These are phyloP conservation scores for Epirrita christyi DNA, from an alignment of 2,888 invertebrate species.

Conservation along the genomic window DNA sequence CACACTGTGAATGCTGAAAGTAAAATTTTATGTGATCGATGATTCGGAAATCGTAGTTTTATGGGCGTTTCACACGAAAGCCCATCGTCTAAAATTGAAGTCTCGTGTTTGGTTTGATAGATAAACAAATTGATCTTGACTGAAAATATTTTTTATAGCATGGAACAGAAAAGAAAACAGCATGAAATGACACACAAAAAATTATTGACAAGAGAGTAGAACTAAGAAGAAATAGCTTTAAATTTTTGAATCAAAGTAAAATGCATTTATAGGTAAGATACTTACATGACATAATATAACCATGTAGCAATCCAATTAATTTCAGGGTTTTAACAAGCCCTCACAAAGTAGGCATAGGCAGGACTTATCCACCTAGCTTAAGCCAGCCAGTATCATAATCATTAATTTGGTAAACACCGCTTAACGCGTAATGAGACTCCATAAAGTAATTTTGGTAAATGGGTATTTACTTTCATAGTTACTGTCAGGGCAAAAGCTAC, in stretches of 20 bases:
- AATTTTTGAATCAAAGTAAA: no score
- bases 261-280: no score
- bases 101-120: neutral
- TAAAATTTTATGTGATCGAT: conserved; percentile 29
- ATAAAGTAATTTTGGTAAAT: conserved; percentile 39
- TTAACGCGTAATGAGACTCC: conserved; percentile 33
- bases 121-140: no score
- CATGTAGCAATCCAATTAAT: neutral
- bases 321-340: conserved; percentile 19
- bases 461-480: conserved; percentile 33
- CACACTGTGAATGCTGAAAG: conserved; percentile 23
- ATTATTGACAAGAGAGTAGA: no score
- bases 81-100: neutral
- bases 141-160: no score
- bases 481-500: conserved; percentile 25
- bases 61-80: conserved; percentile 2
- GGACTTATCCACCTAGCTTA: conserved; percentile 21
- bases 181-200: no score
- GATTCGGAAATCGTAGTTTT: conserved; percentile 16
- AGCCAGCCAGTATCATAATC: conserved; percentile 28
- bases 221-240: no score
- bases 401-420: conserved; percentile 37
- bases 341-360: conserved; percentile 13
- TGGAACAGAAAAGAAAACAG: no score
- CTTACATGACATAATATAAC: no score